A percentile compares a stretch with the other conserved stretches of the same genome.
Conservation (phyloP, 2,888 invertebrate genomes). For the Syritta pipiens region DNA sequence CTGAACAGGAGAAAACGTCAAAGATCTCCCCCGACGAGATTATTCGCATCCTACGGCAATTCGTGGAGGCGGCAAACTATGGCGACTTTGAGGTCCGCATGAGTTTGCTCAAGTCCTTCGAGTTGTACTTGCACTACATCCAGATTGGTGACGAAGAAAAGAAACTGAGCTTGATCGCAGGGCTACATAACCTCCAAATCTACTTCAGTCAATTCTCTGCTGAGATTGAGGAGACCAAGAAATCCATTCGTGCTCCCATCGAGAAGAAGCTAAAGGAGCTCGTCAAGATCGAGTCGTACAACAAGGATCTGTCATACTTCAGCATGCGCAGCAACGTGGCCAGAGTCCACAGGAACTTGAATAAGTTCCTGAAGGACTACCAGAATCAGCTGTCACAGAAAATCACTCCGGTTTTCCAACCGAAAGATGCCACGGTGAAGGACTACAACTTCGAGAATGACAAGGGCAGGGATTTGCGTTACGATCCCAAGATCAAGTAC, state of each 20-base stretch:
- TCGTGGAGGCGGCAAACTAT: conserved; percentile 90
- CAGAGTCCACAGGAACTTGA: conserved; percentile 91
- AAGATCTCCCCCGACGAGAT: conserved; percentile 73
- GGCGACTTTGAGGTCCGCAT: conserved; percentile 91
- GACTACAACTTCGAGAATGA: conserved; percentile 75
- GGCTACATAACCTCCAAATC: conserved; percentile 89
- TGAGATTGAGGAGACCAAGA: conserved; percentile 84
- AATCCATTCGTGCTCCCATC: conserved; percentile 87
- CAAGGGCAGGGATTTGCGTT: conserved; percentile 76
- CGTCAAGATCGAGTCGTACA: conserved; percentile 97
- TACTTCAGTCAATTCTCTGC: conserved; percentile 90
- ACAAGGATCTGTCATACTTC: conserved; percentile 95
- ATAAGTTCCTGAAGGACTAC: conserved; percentile 92
- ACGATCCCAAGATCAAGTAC: conserved; percentile 75
- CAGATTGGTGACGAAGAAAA: conserved; percentile 70
- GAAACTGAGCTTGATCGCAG: conserved; percentile 81
- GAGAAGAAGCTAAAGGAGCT: conserved; percentile 95
- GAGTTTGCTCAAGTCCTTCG: conserved; percentile 88
- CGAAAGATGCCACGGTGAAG: conserved; percentile 76
- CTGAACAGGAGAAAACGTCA: conserved; percentile 70
- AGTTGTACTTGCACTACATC: conserved; percentile 87
- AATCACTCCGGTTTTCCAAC: conserved; percentile 78
- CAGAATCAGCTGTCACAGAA: conserved; percentile 81
- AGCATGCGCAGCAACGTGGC: conserved; percentile 93
- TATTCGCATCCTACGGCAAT: conserved; percentile 85